These are phyloP conservation scores for Herpetotheres cachinnans DNA, from an alignment of 2,113 vertebrate species.

Conservation along the genomic window DNA sequence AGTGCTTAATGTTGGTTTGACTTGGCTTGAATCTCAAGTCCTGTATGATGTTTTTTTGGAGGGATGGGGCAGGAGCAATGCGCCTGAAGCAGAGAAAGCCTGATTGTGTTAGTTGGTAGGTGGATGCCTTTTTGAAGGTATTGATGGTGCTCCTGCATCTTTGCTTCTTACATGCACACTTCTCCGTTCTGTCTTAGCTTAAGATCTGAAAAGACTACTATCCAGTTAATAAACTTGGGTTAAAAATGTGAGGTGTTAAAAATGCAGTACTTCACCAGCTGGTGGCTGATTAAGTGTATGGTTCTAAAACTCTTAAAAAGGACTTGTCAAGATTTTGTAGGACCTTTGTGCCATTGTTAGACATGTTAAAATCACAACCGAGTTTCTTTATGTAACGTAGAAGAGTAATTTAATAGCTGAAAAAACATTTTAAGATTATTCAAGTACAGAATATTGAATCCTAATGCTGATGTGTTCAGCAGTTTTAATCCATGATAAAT, in stretches of 20 bases:
- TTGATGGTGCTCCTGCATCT: neutral
- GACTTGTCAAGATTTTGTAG: neutral
- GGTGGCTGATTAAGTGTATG: too few relatives aligned
- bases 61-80: neutral
- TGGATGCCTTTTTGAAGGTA: neutral
- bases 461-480: neutral
- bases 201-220: neutral
- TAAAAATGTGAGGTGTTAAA: neutral
- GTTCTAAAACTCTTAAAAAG: neutral
- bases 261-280: neutral
- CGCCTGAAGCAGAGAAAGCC: neutral
- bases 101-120: neutral
- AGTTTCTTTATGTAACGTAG: neutral
- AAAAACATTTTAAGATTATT: neutral
- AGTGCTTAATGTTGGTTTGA: neutral
- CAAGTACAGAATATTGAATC: neutral
- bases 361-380: neutral
- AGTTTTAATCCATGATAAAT: neutral
- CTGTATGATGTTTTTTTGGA: neutral
- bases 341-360: neutral
- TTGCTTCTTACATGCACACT: neutral
- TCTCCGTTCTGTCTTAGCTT: neutral
- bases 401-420: neutral
- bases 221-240: neutral
- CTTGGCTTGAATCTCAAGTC: neutral